Conservation (phyloP, 1,140 invertebrate genomes). For the Hyles euphorbiae region DNA sequence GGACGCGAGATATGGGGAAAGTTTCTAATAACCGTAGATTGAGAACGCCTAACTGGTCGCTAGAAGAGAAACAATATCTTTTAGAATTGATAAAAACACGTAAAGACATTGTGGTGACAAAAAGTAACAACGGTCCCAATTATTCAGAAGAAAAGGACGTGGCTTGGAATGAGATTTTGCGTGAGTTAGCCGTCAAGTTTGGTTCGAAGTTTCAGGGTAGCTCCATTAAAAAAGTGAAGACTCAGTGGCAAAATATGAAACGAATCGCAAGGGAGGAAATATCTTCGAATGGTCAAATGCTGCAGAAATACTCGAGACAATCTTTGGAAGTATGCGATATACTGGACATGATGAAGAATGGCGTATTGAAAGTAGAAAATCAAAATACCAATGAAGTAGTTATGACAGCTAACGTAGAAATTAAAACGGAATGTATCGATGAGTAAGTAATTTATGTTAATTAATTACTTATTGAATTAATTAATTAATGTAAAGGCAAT, state of each 20-base stretch:
- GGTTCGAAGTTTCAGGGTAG: slow-evolving; percentile 57
- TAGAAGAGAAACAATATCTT: slow-evolving; percentile 61
- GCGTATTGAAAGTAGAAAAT: slow-evolving; percentile 36
- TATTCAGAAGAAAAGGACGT: slow-evolving; percentile 60
- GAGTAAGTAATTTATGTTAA: slow-evolving; percentile 49
- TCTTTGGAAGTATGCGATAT: slow-evolving; percentile 62
- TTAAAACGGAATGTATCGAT: slow-evolving; percentile 61
- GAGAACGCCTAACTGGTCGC: slow-evolving; percentile 65
- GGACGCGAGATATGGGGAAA: slow-evolving; percentile 51
- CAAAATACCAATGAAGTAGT: slow-evolving; percentile 39
- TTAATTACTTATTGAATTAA: not conserved
- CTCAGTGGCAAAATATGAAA: slow-evolving; percentile 72
- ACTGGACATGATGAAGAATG: slow-evolving; percentile 54
- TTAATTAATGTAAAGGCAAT: too few relatives aligned
- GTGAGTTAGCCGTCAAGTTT: slow-evolving; percentile 46
- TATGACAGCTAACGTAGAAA: slow-evolving; percentile 52
- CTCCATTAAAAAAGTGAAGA: slow-evolving; percentile 66
- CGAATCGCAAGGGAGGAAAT: slow-evolving; percentile 65
- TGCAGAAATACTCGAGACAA: slow-evolving; percentile 48
- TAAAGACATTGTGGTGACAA: slow-evolving; percentile 56
- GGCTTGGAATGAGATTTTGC: slow-evolving; percentile 68
- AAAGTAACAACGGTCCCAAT: slow-evolving; percentile 56
- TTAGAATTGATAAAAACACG: slow-evolving; percentile 62
- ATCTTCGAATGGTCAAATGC: slow-evolving; percentile 34
- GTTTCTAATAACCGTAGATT: slow-evolving; percentile 43